A percentile compares a stretch with the other conserved stretches of the same genome.
Evolutionary conservation across 1,140 invertebrate genomes (phyloP).

Genomic region (Zophobas morio): DNA sequence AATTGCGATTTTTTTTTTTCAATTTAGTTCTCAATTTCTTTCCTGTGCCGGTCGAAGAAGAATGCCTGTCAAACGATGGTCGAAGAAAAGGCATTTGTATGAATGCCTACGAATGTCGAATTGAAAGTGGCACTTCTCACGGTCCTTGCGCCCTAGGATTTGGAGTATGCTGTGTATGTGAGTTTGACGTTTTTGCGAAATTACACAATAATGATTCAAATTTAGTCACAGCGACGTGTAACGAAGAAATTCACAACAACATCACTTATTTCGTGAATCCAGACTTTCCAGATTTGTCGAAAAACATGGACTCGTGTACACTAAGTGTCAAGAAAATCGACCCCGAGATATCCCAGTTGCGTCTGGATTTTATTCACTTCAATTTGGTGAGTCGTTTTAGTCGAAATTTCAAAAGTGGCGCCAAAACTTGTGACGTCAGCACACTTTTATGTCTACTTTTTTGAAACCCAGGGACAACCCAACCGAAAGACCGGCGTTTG

Average conservation of each 20-base stretch:
- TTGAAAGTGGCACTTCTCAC: constrained; percentile 79
- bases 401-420: not conserved
- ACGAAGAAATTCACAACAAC: constrained; percentile 83
- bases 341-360: constrained; percentile 81
- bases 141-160: constrained; percentile 88
- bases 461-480: constrained; percentile 74
- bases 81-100: constrained; percentile 79
- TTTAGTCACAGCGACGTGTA: constrained; percentile 83
- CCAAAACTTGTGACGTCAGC: not conserved
- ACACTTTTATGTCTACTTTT: no score
- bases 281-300: constrained; percentile 82
- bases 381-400: constrained; percentile 76
- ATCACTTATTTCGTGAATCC: constrained; percentile 89
- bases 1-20: constrained; percentile 58
- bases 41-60: constrained; percentile 82
- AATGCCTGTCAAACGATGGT: constrained; percentile 80
- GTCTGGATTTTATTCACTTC: constrained; percentile 86
- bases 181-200: constrained; percentile 67
- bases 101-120: constrained; percentile 87
- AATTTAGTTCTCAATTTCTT: constrained; percentile 81
- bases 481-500: constrained; percentile 84
- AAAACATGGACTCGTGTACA: constrained; percentile 75
- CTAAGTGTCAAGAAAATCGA: constrained; percentile 80
- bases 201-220: constrained; percentile 52
- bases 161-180: constrained; percentile 91